Evolutionary conservation across 2,113 vertebrate genomes (phyloP).

Genomic region (Phyllostomus hastatus): DNA sequence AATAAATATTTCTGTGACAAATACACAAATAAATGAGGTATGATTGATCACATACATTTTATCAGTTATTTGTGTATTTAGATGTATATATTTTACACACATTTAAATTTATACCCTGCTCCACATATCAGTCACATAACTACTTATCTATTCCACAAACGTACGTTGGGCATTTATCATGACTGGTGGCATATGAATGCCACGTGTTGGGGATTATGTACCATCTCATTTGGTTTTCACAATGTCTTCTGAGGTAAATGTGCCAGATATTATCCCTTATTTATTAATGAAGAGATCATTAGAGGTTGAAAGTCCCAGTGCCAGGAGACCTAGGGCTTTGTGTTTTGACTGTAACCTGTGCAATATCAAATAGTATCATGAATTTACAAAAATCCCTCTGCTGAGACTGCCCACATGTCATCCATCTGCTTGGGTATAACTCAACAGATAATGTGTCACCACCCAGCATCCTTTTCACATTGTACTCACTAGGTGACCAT

Average conservation of each 20-base stretch:
- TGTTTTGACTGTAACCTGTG: not conserved
- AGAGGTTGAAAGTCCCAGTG: not conserved
- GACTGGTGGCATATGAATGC: not conserved
- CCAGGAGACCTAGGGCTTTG: not conserved
- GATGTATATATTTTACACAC: not conserved
- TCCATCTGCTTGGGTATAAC: not conserved
- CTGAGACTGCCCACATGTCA: not conserved
- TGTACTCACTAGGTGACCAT: not conserved
- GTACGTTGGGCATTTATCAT: not conserved
- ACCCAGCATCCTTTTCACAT: not conserved
- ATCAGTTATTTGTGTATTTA: not conserved
- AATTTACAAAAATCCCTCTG: not conserved
- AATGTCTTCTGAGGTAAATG: not conserved
- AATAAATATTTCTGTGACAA: not conserved
- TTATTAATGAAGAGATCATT: not conserved
- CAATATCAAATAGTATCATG: not conserved
- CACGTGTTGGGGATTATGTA: not conserved
- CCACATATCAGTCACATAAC: not conserved
- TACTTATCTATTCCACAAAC: not conserved
- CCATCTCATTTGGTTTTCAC: not conserved
- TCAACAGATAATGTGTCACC: not conserved
- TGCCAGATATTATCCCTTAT: not conserved
- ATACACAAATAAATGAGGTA: not conserved
- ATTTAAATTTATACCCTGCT: not conserved
- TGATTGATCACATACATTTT: not conserved